phyloP scores from a whole-genome alignment of 2,888 invertebrate species.

The Apotomis capreana region DNA sequence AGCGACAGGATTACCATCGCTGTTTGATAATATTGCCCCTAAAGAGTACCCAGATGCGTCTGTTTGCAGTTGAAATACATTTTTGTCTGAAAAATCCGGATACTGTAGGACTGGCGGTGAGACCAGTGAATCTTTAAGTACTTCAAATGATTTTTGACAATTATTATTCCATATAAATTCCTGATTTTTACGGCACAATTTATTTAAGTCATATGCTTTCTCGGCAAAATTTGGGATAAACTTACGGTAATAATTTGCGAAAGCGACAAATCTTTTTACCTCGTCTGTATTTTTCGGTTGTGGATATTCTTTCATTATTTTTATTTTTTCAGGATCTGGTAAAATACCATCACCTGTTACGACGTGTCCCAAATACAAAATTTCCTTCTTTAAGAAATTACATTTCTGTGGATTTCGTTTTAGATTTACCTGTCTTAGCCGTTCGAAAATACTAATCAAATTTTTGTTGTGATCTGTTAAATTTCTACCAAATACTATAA shows the following conservation, averaged over 20 bases:
- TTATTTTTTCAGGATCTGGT: conserved; percentile 19
- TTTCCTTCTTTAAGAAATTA: conserved; percentile 10
- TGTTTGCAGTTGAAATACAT: background rate
- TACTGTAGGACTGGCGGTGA: conserved; percentile 11
- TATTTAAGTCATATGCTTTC: conserved; percentile 6
- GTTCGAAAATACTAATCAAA: background rate
- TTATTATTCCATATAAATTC: conserved; percentile 5
- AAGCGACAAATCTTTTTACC: conserved; percentile 14
- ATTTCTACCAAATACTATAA: conserved; percentile 11
- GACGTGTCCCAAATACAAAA: conserved; percentile 14
- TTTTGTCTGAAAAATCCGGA: conserved; percentile 13
- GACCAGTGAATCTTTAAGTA: conserved; percentile 6
- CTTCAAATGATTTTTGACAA: conserved; percentile 4
- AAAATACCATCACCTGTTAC: conserved; percentile 7
- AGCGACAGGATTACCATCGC: background rate
- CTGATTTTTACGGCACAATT: background rate
- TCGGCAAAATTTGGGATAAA: conserved; percentile 9
- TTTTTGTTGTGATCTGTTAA: conserved; percentile 10
- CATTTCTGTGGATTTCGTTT: conserved; percentile 26
- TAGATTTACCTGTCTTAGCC: conserved; percentile 1
- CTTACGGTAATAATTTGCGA: conserved; percentile 10
- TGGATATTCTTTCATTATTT: conserved; percentile 7
- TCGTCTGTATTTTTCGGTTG: conserved; percentile 4
- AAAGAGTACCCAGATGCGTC: background rate
- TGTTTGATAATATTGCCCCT: conserved; percentile 5